phyloP scores from a whole-genome alignment of 2,888 invertebrate genomes.

The Rotaria macrura region DNA sequence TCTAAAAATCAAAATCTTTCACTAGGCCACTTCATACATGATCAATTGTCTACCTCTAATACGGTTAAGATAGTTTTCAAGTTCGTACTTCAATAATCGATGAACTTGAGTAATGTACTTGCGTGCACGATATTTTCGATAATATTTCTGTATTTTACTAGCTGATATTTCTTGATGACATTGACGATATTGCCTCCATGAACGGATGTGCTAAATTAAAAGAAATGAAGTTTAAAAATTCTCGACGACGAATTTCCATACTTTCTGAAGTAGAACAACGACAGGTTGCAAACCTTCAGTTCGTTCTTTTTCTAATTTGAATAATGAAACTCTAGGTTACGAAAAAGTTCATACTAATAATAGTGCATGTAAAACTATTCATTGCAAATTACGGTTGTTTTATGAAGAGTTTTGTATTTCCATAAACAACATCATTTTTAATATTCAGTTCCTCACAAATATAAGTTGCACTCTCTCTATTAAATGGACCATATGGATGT shows the following conservation, averaged over 20 bases:
- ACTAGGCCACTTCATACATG: too few relatives aligned
- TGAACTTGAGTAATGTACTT: constrained; percentile 11
- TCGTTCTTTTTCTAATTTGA: constrained; percentile 72
- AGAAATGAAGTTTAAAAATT: not conserved
- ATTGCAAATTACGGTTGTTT: constrained; percentile 68
- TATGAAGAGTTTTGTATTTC: constrained; percentile 91
- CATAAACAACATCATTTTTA: constrained; percentile 75
- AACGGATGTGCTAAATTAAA: not conserved
- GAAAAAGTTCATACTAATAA: not conserved
- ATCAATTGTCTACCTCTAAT: constrained; percentile 18
- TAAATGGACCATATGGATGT: constrained; percentile 21
- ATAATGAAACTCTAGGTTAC: constrained; percentile 53
- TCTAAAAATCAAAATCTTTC: too few relatives aligned
- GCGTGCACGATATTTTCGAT: constrained; percentile 24
- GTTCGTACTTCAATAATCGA: not conserved
- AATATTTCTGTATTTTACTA: constrained; percentile 18
- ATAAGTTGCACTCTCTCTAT: constrained; percentile 51
- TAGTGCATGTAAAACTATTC: not conserved
- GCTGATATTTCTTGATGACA: constrained; percentile 23
- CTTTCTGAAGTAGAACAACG: constrained; percentile 82
- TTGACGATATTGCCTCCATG: not conserved
- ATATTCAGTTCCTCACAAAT: constrained; percentile 70
- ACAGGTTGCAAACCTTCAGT: constrained; percentile 78
- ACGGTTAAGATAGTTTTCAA: not conserved
- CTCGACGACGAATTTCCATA: constrained; percentile 42